Evolutionary conservation across 2,797 vertebrate species (phyloP).

Genomic region (Ambastaia sidthimunki): DNA sequence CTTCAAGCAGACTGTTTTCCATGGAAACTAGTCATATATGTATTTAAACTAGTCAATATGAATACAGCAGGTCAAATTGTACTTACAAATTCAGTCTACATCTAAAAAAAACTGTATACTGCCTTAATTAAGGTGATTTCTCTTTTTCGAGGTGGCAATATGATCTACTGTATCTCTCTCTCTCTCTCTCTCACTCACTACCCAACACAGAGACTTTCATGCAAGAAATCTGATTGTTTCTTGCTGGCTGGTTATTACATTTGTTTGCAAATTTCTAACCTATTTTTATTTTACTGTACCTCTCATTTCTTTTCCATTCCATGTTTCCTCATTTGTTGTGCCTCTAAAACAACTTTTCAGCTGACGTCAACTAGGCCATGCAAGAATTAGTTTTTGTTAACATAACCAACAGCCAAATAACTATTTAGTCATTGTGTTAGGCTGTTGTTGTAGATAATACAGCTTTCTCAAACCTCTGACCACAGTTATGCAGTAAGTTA

Average conservation of each 20-base stretch:
- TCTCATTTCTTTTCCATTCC: slow-evolving; percentile 18
- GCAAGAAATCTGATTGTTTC: neutral
- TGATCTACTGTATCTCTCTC: neutral
- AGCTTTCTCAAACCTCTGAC: neutral
- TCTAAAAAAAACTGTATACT: neutral
- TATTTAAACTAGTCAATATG: too few relatives aligned
- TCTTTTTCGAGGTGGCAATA: neutral
- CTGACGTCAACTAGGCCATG: neutral
- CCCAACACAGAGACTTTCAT: neutral
- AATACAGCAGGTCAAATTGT: slow-evolving; percentile 5
- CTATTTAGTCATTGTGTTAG: neutral
- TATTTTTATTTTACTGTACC: slow-evolving; percentile 21
- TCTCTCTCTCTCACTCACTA: neutral
- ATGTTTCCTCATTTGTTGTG: slow-evolving; percentile 1
- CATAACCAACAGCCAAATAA: neutral
- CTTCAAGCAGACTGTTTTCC: too few relatives aligned
- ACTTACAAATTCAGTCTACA: neutral
- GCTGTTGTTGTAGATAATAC: neutral
- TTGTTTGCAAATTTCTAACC: slow-evolving; percentile 45
- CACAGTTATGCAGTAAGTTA: too few relatives aligned
- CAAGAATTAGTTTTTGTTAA: neutral
- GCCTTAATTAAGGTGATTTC: neutral
- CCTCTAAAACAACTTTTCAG: neutral
- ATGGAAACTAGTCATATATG: too few relatives aligned
- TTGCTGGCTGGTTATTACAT: slow-evolving; percentile 40